These are phyloP conservation scores for Radopholus similis DNA, from an alignment of 1,140 invertebrate species.

Conservation along the genomic window DNA sequence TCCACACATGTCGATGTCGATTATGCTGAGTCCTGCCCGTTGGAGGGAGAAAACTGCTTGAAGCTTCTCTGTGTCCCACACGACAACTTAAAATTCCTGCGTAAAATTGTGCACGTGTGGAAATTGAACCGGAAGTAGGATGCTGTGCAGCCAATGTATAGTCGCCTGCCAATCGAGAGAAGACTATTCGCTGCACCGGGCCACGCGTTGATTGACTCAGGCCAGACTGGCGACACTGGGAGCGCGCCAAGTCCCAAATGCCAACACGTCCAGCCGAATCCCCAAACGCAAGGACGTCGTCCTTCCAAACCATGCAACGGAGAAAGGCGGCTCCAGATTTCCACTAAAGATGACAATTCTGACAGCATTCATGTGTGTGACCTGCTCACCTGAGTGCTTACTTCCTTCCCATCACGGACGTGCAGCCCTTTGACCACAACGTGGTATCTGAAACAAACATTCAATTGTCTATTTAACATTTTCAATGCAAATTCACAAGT, in stretches of 20 bases:
- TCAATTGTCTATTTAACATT: background rate
- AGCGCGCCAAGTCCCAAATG: conserved; percentile 50
- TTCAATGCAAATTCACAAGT: conserved; percentile 34
- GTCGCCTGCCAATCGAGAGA: conserved; percentile 52
- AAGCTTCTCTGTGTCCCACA: conserved; percentile 53
- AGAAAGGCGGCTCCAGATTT: conserved; percentile 45
- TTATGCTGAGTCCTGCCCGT: conserved; percentile 22
- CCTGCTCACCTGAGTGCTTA: conserved; percentile 50
- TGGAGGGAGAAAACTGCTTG: conserved; percentile 40
- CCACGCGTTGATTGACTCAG: conserved; percentile 30
- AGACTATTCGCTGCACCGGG: conserved; percentile 29
- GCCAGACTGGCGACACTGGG: conserved; percentile 38
- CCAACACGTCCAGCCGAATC: conserved; percentile 50
- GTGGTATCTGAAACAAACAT: conserved; percentile 2
- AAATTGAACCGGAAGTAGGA: conserved; percentile 43
- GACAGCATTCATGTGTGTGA: conserved; percentile 9
- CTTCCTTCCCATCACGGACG: conserved; percentile 57
- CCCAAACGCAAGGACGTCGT: conserved; percentile 57
- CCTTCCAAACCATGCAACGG: conserved; percentile 57
- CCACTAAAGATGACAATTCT: conserved; percentile 56
- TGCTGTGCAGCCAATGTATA: conserved; percentile 49
- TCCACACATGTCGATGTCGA: conserved; percentile 58
- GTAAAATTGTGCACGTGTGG: no score
- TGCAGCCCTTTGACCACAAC: conserved; percentile 59
- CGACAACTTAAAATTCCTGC: no score